Percentiles rank a stretch among this genome's conserved stretches.
phyloP scores from a whole-genome alignment of 2,888 invertebrate species.

The Dinocampus coccinellae region DNA sequence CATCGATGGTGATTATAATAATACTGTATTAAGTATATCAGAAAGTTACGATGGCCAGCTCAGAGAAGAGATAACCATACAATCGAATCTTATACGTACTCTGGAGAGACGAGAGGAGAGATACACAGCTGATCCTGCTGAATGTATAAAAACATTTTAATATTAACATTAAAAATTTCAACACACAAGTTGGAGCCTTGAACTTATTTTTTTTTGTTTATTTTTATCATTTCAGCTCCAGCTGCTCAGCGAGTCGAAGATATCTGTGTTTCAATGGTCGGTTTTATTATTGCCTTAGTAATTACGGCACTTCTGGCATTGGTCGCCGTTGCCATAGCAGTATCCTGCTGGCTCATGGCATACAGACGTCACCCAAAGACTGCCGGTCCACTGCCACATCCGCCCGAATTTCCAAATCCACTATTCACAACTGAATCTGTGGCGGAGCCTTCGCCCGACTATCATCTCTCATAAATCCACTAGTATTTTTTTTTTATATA shows the following conservation, averaged over 20 bases:
- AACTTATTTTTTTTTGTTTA: not conserved
- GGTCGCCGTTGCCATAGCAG: constrained; percentile 94
- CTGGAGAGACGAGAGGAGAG: constrained; percentile 87
- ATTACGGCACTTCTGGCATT: constrained; percentile 92
- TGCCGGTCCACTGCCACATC: constrained; percentile 92
- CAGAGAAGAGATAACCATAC: constrained; percentile 92
- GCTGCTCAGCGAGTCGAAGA: constrained; percentile 77
- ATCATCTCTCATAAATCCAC: constrained; percentile 70
- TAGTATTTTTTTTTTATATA: constrained; percentile 48
- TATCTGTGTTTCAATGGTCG: constrained; percentile 94
- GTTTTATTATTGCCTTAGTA: constrained; percentile 91
- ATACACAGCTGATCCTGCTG: constrained; percentile 82
- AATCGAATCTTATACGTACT: constrained; percentile 92
- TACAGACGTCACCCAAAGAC: constrained; percentile 89
- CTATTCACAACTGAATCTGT: constrained; percentile 88
- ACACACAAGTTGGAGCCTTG: not conserved
- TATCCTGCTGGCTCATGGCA: constrained; percentile 96
- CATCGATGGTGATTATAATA: constrained; percentile 71
- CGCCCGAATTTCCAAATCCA: constrained; percentile 95
- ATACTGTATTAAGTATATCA: constrained; percentile 74
- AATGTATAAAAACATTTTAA: constrained; percentile 72
- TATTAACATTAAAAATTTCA: not conserved
- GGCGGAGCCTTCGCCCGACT: constrained; percentile 87
- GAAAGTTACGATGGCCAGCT: constrained; percentile 80
- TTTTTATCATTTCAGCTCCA: constrained; percentile 67